A percentile compares a stretch with the other conserved stretches of the same genome.
Evolutionary conservation across 2,797 vertebrate species (phyloP).

Genomic region (Xenops minutus): DNA sequence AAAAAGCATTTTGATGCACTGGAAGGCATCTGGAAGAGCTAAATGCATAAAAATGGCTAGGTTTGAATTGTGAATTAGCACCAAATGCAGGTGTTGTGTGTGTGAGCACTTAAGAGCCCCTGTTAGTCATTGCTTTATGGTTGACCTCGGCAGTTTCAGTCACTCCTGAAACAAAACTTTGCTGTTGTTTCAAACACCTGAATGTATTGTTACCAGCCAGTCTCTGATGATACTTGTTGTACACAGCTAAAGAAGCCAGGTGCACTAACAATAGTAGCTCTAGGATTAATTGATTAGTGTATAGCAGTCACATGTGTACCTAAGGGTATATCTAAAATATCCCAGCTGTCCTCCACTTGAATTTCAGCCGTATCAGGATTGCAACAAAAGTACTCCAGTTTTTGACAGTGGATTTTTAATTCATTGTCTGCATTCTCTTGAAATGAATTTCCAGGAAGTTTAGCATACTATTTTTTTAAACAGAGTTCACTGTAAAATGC

Average conservation of each 20-base stretch:
- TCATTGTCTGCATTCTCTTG: neutral
- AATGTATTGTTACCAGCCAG: neutral
- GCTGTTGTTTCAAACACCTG: neutral
- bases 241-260: neutral
- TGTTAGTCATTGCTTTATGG: neutral
- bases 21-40: neutral
- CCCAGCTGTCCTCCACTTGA: slow-evolving; percentile 55
- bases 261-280: slow-evolving; percentile 4
- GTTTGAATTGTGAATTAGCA: neutral
- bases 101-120: neutral
- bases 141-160: neutral
- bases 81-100: neutral
- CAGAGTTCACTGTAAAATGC: neutral
- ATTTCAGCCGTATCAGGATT: neutral
- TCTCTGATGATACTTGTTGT: neutral
- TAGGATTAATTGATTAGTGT: slow-evolving; percentile 30
- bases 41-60: neutral
- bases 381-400: neutral
- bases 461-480: neutral
- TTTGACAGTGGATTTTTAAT: slow-evolving; percentile 1
- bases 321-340: slow-evolving; percentile 27
- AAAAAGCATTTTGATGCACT: slow-evolving; percentile 46
- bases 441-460: neutral
- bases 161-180: slow-evolving; percentile 17
- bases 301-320: slow-evolving; percentile 24